Evolutionary conservation across 1,140 invertebrate species (phyloP).

Genomic region (Brachionus plicatilis): DNA sequence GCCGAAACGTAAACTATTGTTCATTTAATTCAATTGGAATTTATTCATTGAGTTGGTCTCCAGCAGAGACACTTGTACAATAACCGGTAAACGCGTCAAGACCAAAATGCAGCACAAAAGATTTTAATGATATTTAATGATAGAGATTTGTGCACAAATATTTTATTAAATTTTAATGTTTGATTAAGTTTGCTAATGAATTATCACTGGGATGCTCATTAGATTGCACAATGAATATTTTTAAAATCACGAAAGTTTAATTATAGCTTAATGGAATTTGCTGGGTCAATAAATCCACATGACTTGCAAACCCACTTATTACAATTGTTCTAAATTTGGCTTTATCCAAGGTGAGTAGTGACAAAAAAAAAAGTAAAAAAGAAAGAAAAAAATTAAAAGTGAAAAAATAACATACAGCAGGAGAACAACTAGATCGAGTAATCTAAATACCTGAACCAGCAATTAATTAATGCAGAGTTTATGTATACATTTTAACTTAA

Average conservation of each 20-base stretch:
- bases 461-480: background rate
- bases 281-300: slow-evolving; percentile 27
- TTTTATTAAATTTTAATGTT: slow-evolving; percentile 5
- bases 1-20: background rate
- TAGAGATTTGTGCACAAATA: background rate
- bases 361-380: background rate
- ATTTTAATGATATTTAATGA: background rate
- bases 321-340: background rate
- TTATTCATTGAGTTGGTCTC: background rate
- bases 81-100: background rate
- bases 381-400: background rate
- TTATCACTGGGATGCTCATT: background rate
- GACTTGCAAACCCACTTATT: slow-evolving; percentile 8
- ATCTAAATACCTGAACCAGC: background rate
- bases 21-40: slow-evolving; percentile 1
- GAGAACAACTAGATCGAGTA: background rate
- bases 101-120: background rate
- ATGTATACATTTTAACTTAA: background rate
- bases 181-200: slow-evolving; percentile 10
- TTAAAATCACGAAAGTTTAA: slow-evolving; percentile 5
- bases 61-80: background rate
- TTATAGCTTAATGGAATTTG: background rate
- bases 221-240: background rate
- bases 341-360: background rate
- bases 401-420: slow-evolving; percentile 23